Percentiles rank a stretch among this genome's conserved stretches.
Conservation (phyloP, 2,888 invertebrate genomes). For the Acrocera orbiculus region DNA sequence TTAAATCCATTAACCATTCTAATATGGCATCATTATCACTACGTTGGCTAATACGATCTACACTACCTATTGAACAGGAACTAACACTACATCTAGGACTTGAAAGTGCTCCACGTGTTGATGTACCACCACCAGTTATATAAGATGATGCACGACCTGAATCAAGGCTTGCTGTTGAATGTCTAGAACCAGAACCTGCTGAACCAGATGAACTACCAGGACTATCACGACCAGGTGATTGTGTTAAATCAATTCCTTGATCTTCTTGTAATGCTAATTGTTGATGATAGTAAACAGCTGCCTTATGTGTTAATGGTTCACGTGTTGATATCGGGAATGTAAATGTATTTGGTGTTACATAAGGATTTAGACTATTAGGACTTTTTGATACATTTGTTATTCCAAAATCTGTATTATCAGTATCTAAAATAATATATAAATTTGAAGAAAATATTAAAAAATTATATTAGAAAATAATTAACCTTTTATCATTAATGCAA, state of each 20-base stretch:
- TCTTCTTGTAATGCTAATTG: conserved; percentile 70
- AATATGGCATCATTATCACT: conserved; percentile 81
- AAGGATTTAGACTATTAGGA: conserved; percentile 12
- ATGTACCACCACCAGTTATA: conserved; percentile 33
- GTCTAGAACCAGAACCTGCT: conserved; percentile 71
- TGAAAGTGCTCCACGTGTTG: conserved; percentile 36
- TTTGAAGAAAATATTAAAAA: not conserved
- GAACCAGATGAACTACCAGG: conserved; percentile 79
- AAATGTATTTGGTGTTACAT: conserved; percentile 34
- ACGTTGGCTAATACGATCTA: conserved; percentile 57
- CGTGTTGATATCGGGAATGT: conserved; percentile 53
- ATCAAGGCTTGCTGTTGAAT: conserved; percentile 72
- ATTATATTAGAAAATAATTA: conserved; percentile 3
- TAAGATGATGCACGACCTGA: conserved; percentile 82
- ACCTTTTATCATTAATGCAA: conserved; percentile 29
- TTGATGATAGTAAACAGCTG: conserved; percentile 63
- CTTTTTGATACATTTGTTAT: conserved; percentile 11
- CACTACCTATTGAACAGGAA: conserved; percentile 57
- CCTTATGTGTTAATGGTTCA: conserved; percentile 54
- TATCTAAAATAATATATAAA: not conserved
- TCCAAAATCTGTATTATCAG: conserved; percentile 11
- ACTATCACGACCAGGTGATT: conserved; percentile 86
- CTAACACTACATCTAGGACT: conserved; percentile 57
- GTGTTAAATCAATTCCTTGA: conserved; percentile 76
- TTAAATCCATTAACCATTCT: conserved; percentile 82